phyloP scores from a whole-genome alignment of 2,113 vertebrate genomes.

The Chunga burmeisteri region DNA sequence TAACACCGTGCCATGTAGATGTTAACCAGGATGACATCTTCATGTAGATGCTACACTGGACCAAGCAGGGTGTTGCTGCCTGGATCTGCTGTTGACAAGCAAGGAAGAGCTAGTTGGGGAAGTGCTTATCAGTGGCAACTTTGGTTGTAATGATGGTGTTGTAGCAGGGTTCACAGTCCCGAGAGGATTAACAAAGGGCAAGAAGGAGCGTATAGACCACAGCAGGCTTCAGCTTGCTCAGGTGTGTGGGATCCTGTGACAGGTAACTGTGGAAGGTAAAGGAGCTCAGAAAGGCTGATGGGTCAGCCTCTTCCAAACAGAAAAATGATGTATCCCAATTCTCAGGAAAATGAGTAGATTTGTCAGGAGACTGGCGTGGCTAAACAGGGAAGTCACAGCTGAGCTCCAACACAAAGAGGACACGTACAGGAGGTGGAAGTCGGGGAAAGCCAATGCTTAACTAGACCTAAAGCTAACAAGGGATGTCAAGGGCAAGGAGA shows the following conservation, averaged over 20 bases:
- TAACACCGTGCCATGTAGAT: neutral
- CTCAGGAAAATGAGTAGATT: neutral
- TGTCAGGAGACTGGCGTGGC: neutral
- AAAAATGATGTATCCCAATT: neutral
- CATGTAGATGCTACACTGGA: neutral
- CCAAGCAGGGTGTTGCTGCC: neutral
- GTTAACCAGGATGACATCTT: neutral
- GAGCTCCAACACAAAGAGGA: neutral
- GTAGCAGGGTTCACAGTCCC: fast-evolving
- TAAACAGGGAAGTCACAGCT: neutral
- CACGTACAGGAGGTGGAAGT: neutral
- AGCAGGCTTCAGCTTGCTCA: neutral
- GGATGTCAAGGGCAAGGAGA: neutral
- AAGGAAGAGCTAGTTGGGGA: neutral
- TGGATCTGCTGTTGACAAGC: neutral
- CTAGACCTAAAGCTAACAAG: neutral
- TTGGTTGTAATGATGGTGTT: neutral
- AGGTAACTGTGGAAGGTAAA: neutral
- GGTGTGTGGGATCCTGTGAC: neutral
- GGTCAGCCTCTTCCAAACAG: neutral
- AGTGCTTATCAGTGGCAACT: neutral
- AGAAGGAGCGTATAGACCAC: neutral
- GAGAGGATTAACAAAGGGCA: neutral
- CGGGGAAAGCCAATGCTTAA: neutral
- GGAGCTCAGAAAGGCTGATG: neutral